Evolutionary conservation across 2,888 invertebrate genomes (phyloP).

Genomic region (Heteromurus nitidus): DNA sequence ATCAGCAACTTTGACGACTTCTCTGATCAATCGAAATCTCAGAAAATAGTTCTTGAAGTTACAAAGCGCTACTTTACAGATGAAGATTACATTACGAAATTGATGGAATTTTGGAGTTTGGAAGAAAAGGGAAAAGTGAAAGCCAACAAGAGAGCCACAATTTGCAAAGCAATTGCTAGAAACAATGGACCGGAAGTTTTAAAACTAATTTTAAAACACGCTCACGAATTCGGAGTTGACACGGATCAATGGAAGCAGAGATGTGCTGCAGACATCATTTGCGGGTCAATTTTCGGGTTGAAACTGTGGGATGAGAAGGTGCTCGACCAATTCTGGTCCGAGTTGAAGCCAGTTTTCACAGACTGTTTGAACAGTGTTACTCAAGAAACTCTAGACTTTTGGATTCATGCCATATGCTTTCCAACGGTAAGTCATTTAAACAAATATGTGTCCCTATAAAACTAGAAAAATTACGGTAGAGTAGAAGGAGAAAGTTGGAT

Average conservation of each 20-base stretch:
- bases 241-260: slow-evolving; percentile 78
- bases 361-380: slow-evolving; percentile 77
- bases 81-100: slow-evolving; percentile 81
- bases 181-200: slow-evolving; percentile 71
- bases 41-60: slow-evolving; percentile 74
- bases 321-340: slow-evolving; percentile 76
- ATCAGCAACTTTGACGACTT: slow-evolving; percentile 64
- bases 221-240: slow-evolving; percentile 75
- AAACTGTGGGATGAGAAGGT: slow-evolving; percentile 77
- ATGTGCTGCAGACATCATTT: slow-evolving; percentile 78
- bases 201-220: slow-evolving; percentile 54
- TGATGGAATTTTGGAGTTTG: slow-evolving; percentile 84
- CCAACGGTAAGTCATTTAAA: slow-evolving; percentile 66
- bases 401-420: slow-evolving; percentile 74
- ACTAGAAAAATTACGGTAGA: too few species aligned
- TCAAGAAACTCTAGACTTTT: slow-evolving; percentile 77
- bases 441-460: too few species aligned
- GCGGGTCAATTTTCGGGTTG: slow-evolving; percentile 78
- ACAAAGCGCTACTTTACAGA: slow-evolving; percentile 81
- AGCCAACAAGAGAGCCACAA: slow-evolving; percentile 64
- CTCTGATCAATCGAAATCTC: slow-evolving; percentile 74
- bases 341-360: slow-evolving; percentile 76
- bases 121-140: slow-evolving; percentile 82
- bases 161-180: slow-evolving; percentile 67
- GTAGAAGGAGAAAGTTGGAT: too few species aligned